Evolutionary conservation across 2,797 vertebrate genomes (phyloP).

Genomic region (Monodelphis domestica): DNA sequence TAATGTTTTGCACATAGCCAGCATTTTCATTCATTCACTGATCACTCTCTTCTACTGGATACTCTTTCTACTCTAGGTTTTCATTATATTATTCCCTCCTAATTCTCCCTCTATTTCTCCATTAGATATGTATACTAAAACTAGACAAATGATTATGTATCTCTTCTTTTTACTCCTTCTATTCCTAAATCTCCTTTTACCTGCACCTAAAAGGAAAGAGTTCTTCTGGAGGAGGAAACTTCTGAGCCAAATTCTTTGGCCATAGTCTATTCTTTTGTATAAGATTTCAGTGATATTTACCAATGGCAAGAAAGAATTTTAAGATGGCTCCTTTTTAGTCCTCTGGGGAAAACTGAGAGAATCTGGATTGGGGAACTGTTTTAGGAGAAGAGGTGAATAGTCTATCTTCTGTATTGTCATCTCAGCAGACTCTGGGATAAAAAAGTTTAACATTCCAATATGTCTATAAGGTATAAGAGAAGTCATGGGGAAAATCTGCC

Average conservation of each 20-base stretch:
- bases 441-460: not conserved
- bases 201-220: not conserved
- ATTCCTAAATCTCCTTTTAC: not conserved
- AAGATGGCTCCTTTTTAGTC: not conserved
- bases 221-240: not conserved
- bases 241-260: not conserved
- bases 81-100: not conserved
- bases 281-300: not conserved
- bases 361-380: not conserved
- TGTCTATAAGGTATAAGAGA: not conserved
- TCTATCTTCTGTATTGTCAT: not conserved
- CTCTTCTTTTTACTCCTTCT: not conserved
- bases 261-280: not conserved
- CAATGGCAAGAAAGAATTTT: not conserved
- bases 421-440: not conserved
- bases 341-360: not conserved
- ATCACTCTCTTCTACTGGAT: not conserved
- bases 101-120: not conserved
- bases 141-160: not conserved
- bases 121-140: not conserved
- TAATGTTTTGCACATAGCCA: not conserved
- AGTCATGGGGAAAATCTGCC: not conserved
- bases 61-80: not conserved
- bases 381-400: not conserved
- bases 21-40: not conserved